These are phyloP conservation scores for Oophaga sylvatica DNA, from an alignment of 2,797 vertebrate genomes.

Conservation along the genomic window DNA sequence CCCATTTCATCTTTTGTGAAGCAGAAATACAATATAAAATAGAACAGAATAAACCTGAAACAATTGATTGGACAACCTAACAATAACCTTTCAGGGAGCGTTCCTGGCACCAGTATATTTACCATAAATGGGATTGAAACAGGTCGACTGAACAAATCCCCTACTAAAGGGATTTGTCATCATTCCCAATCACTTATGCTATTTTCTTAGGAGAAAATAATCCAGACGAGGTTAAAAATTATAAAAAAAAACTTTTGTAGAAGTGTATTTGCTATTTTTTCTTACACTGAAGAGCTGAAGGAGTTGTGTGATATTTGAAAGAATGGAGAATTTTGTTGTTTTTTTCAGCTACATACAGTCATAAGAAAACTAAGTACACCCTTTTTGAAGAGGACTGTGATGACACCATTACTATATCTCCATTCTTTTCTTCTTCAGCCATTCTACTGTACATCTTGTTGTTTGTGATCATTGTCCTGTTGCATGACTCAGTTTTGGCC, in stretches of 20 bases:
- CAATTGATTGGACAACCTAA: background rate
- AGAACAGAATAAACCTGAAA: background rate
- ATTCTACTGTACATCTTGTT: no score
- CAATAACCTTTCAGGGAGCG: background rate
- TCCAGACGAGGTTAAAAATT: background rate
- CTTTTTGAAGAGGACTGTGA: no score
- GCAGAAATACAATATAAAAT: background rate
- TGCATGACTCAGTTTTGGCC: no score
- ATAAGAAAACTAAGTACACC: no score
- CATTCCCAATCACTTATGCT: slow-evolving; percentile 1
- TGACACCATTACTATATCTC: no score
- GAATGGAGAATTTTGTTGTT: no score
- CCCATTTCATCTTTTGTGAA: slow-evolving; percentile 2
- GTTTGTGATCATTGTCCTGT: no score
- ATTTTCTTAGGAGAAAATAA: background rate
- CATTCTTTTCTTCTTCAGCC: no score
- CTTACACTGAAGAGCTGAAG: no score
- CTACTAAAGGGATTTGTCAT: background rate
- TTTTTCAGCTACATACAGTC: no score
- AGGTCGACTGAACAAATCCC: background rate
- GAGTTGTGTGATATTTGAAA: no score
- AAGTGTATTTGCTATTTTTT: background rate
- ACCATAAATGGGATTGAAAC: slow-evolving; percentile 27
- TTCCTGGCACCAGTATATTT: background rate
- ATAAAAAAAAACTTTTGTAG: background rate